A percentile compares a stretch with the other conserved stretches of the same genome.
These are phyloP conservation scores for Lithophane semibrunnea DNA, from an alignment of 2,888 invertebrate species.

Conservation along the genomic window DNA sequence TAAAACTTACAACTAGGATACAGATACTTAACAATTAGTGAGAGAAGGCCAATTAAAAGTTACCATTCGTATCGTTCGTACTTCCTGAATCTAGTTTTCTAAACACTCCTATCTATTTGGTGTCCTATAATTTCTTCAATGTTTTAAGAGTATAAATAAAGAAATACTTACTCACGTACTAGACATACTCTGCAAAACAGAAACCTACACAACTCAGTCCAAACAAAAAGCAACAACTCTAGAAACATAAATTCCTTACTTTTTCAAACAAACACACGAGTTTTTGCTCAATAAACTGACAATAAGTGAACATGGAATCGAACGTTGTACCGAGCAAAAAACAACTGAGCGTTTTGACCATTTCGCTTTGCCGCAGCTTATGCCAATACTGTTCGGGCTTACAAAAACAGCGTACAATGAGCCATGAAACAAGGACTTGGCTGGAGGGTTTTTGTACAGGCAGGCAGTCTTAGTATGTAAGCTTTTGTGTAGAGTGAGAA, in stretches of 20 bases:
- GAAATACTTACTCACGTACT: neutral
- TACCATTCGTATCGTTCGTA: neutral
- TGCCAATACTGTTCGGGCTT: constrained; percentile 55
- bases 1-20: no score
- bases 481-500: neutral
- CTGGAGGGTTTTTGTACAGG: constrained; percentile 12
- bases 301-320: constrained; percentile 70
- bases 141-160: neutral
- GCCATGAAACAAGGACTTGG: constrained; percentile 42
- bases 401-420: constrained; percentile 64
- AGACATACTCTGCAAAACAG: constrained; percentile 23
- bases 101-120: no score
- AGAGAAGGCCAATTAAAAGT: no score
- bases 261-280: constrained; percentile 62
- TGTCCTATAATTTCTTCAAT: neutral
- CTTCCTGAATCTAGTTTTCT: neutral
- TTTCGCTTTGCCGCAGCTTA: constrained; percentile 59
- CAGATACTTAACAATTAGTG: no score
- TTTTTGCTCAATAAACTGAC: constrained; percentile 71
- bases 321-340: constrained; percentile 68
- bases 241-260: constrained; percentile 57
- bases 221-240: constrained; percentile 55
- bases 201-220: constrained; percentile 1
- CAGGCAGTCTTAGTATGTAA: neutral
- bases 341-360: constrained; percentile 61